A percentile compares a stretch with the other conserved stretches of the same genome.
phyloP scores from a whole-genome alignment of 2,113 vertebrate genomes.

The Platichthys flesus region DNA sequence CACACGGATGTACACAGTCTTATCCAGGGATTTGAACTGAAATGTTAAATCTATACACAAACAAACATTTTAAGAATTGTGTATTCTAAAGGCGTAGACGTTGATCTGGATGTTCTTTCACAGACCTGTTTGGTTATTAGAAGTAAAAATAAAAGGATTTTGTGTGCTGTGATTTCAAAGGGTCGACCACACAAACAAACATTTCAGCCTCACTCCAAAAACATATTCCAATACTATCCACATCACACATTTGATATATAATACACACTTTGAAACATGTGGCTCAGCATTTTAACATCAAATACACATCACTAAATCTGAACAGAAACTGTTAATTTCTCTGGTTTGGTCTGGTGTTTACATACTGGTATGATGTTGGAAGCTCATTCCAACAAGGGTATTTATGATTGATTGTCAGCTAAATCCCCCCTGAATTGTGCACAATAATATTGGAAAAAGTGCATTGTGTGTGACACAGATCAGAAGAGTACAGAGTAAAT shows the following conservation, averaged over 20 bases:
- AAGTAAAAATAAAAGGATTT: background rate
- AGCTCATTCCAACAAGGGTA: too few relatives aligned
- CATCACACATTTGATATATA: constrained; percentile 16
- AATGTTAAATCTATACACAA: background rate
- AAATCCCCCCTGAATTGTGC: too few relatives aligned
- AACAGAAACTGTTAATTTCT: background rate
- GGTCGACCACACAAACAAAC: constrained; percentile 26
- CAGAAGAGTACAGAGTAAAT: too few relatives aligned
- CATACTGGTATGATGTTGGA: too few relatives aligned
- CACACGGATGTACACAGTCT: background rate
- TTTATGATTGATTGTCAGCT: too few relatives aligned
- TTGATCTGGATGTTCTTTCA: constrained; percentile 30
- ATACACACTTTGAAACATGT: constrained; percentile 22
- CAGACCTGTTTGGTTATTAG: constrained; percentile 22
- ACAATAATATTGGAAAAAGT: too few relatives aligned
- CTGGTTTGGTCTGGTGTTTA: too few relatives aligned
- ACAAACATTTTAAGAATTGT: background rate
- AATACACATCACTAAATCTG: background rate
- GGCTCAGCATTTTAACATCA: background rate
- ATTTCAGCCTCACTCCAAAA: constrained; percentile 6
- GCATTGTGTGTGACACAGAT: too few relatives aligned
- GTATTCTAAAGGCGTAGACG: background rate
- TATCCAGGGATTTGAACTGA: constrained; percentile 13
- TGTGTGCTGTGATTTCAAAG: constrained; percentile 33
- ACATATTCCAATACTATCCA: background rate